Percentiles rank a stretch among this genome's conserved stretches.
Conservation (phyloP, 2,113 vertebrate species). For the Plotosus lineatus region DNA sequence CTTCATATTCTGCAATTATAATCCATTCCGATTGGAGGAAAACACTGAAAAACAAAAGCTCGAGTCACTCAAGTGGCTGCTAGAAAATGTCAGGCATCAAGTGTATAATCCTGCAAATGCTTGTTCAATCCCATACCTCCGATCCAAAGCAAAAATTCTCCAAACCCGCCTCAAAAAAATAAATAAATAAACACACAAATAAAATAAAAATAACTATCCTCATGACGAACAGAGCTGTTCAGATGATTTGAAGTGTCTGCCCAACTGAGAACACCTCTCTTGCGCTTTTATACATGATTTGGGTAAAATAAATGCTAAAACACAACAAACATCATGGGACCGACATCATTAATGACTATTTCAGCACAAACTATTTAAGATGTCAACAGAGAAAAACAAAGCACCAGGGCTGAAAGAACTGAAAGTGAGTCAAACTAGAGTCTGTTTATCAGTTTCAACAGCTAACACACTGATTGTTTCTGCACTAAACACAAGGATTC, state of each 20-base stretch:
- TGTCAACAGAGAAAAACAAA: conserved; percentile 62
- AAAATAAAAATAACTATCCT: neutral
- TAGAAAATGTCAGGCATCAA: neutral
- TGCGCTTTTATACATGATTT: conserved; percentile 63
- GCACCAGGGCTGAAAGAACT: conserved; percentile 18
- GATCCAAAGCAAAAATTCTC: neutral
- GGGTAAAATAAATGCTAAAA: conserved; percentile 58
- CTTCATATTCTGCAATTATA: neutral
- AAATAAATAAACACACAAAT: too few species aligned
- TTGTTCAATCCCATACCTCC: neutral
- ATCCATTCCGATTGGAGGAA: neutral
- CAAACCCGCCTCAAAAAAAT: too few species aligned
- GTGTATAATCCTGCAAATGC: neutral
- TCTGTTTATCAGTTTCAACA: conserved; percentile 63
- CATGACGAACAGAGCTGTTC: neutral
- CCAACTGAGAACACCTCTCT: conserved; percentile 35
- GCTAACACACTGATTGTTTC: conserved; percentile 57
- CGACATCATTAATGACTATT: conserved; percentile 51
- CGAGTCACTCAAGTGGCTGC: neutral
- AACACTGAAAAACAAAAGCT: neutral
- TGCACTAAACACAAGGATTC: conserved; percentile 53
- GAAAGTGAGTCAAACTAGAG: conserved; percentile 22
- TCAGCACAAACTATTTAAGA: conserved; percentile 60
- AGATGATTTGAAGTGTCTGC: conserved; percentile 16
- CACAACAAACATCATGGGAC: conserved; percentile 60